phyloP scores from a whole-genome alignment of 2,888 invertebrate genomes.

The Ectemnius cavifrons region DNA sequence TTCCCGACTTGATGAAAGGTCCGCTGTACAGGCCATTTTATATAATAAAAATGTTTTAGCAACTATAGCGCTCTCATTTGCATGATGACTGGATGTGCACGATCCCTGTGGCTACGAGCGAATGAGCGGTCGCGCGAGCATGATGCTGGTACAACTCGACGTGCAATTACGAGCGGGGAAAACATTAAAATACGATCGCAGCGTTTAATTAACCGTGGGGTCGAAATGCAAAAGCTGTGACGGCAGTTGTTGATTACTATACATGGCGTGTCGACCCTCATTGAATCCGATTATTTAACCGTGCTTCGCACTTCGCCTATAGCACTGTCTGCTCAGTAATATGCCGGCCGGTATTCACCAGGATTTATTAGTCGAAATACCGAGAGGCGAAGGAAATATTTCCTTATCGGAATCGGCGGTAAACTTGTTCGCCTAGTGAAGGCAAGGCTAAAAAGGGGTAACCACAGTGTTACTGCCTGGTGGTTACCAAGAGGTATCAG shows the following conservation, averaged over 20 bases:
- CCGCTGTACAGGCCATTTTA: neutral
- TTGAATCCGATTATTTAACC: neutral
- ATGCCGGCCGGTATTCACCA: neutral
- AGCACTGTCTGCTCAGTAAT: neutral
- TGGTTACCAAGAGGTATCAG: conserved; percentile 45
- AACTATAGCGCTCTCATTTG: neutral
- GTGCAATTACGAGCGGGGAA: conserved; percentile 3
- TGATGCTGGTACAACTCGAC: neutral
- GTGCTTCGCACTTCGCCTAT: neutral
- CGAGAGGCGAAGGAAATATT: conserved; percentile 38
- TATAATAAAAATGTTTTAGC: conserved; percentile 2
- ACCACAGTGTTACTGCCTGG: conserved; percentile 39
- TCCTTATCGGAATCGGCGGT: conserved; percentile 36
- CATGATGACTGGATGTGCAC: conserved; percentile 1
- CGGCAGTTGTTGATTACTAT: neutral
- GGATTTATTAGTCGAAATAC: conserved; percentile 32
- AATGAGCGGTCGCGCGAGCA: conserved; percentile 4
- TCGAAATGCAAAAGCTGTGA: conserved; percentile 1
- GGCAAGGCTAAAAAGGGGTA: conserved; percentile 34
- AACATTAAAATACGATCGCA: conserved; percentile 3
- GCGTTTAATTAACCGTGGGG: conserved; percentile 1
- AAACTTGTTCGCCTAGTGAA: conserved; percentile 9
- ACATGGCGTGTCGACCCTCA: neutral
- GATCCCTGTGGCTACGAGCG: neutral
- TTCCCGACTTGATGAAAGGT: neutral